Conservation (phyloP, 2,797 vertebrate species). For the Scomberomorus guttatus region DNA sequence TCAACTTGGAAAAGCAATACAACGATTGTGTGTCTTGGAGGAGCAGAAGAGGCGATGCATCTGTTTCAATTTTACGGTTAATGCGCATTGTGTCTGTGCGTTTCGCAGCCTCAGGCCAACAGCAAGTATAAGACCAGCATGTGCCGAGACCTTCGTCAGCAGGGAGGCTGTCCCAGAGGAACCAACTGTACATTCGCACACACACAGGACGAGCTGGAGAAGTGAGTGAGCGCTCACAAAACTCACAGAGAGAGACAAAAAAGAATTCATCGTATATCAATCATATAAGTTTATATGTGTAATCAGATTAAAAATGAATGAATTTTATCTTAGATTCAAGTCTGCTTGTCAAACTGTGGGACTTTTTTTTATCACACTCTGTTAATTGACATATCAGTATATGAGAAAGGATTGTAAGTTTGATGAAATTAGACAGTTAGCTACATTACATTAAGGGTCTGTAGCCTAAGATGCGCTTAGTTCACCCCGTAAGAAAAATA, state of each 20-base stretch:
- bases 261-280: neutral
- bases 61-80: neutral
- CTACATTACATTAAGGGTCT: neutral
- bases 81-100: slow-evolving; percentile 29
- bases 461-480: neutral
- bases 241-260: neutral
- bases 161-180: slow-evolving; percentile 95
- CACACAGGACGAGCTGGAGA: slow-evolving; percentile 98
- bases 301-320: neutral
- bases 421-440: neutral
- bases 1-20: neutral
- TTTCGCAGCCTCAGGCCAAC: slow-evolving; percentile 93
- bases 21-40: neutral
- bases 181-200: slow-evolving; percentile 97
- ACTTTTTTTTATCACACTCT: neutral
- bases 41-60: neutral
- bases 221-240: slow-evolving; percentile 84
- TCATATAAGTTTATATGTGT: neutral
- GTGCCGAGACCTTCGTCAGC: slow-evolving; percentile 96
- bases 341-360: neutral
- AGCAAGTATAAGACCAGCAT: slow-evolving; percentile 99
- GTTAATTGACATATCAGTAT: neutral
- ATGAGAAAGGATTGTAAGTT: neutral
- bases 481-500: neutral
- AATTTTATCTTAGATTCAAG: neutral